These are phyloP conservation scores for Zeugodacus cucurbitae DNA, from an alignment of 1,140 invertebrate species.

Conservation along the genomic window DNA sequence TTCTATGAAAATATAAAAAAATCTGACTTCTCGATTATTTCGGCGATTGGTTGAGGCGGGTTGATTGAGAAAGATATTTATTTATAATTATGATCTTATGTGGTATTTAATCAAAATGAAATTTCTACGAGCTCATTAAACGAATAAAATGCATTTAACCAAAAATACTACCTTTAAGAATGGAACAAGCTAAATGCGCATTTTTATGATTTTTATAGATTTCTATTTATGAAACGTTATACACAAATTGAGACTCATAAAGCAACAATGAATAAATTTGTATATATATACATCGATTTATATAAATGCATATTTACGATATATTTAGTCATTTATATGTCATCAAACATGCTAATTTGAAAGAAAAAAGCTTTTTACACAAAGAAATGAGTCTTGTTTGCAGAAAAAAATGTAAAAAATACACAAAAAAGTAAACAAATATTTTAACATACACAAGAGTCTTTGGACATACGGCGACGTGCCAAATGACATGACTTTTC, in stretches of 20 bases:
- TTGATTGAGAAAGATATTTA: too few species aligned
- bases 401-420: not conserved
- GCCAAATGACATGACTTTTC: not conserved
- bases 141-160: not conserved
- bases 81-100: too few species aligned
- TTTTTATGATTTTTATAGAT: not conserved
- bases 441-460: not conserved
- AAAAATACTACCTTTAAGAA: too few species aligned
- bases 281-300: not conserved
- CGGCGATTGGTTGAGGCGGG: too few species aligned
- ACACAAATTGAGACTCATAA: not conserved
- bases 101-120: not conserved
- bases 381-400: not conserved
- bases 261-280: not conserved
- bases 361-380: too few species aligned
- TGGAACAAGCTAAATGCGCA: not conserved
- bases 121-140: not conserved
- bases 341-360: too few species aligned
- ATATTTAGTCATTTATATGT: not conserved
- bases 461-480: not conserved
- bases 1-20: too few species aligned
- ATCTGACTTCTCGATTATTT: too few species aligned
- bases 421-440: not conserved
- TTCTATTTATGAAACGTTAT: not conserved
- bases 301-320: not conserved